Percentiles rank a stretch among this genome's conserved stretches.
These are phyloP conservation scores for Ornithorhynchus anatinus DNA, from an alignment of 2,113 vertebrate species.

Conservation along the genomic window DNA sequence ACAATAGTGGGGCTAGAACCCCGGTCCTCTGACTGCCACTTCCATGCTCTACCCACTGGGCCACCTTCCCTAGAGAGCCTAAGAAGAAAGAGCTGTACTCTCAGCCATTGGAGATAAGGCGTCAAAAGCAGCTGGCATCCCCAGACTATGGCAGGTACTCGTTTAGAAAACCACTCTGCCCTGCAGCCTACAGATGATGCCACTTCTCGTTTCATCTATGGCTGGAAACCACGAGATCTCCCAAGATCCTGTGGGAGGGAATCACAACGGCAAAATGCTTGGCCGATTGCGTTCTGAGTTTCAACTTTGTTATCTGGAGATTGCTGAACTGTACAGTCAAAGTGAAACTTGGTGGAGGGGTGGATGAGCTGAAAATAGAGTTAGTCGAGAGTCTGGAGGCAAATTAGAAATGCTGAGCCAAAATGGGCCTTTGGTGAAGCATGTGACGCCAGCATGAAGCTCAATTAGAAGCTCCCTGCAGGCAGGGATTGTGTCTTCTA, in stretches of 20 bases:
- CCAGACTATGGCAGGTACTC: too few species aligned
- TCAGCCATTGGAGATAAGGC: too few species aligned
- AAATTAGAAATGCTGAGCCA: background rate
- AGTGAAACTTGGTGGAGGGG: conserved; percentile 11
- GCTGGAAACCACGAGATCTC: background rate
- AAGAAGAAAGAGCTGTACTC: too few species aligned
- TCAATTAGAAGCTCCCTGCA: too few species aligned
- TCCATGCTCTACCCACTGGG: too few species aligned
- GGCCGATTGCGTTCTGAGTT: background rate
- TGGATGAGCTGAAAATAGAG: background rate
- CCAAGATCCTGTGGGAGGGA: background rate
- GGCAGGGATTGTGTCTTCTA: too few species aligned
- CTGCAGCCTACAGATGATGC: background rate
- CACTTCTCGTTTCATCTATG: background rate
- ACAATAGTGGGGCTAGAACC: too few species aligned
- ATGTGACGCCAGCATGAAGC: background rate
- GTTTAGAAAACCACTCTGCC: too few species aligned
- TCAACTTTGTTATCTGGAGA: background rate
- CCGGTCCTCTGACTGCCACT: too few species aligned
- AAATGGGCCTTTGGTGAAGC: background rate
- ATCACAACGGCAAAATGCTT: background rate
- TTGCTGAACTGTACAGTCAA: background rate
- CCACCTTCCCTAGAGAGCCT: too few species aligned
- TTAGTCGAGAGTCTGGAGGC: background rate
- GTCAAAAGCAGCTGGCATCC: too few species aligned